These are phyloP conservation scores for Sabatieria punctata DNA, from an alignment of 2,888 invertebrate species.

Conservation along the genomic window DNA sequence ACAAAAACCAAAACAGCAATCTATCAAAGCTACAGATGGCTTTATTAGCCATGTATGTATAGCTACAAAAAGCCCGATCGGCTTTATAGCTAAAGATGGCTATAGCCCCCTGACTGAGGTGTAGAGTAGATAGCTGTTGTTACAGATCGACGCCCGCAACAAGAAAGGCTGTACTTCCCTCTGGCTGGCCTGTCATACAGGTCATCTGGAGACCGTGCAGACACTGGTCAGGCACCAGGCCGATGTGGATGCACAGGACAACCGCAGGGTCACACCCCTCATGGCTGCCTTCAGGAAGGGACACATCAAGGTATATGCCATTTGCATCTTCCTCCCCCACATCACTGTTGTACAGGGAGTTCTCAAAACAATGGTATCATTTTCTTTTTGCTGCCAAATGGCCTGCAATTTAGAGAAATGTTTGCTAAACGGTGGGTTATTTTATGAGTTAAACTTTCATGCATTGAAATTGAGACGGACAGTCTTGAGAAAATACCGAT, in stretches of 20 bases:
- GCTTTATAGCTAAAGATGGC: too few relatives aligned
- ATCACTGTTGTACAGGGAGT: neutral
- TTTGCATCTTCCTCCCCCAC: neutral
- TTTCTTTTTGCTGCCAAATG: neutral
- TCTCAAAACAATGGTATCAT: neutral
- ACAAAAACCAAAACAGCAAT: too few relatives aligned
- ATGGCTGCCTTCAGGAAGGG: conserved; percentile 98
- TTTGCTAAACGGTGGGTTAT: too few relatives aligned
- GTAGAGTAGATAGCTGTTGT: too few relatives aligned
- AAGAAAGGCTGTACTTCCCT: conserved; percentile 97
- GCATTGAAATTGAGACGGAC: too few relatives aligned
- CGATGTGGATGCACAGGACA: conserved; percentile 95
- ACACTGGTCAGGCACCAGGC: conserved; percentile 70
- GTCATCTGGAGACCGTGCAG: conserved; percentile 91
- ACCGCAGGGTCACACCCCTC: conserved; percentile 86
- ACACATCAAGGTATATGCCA: conserved; percentile 52
- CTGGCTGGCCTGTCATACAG: conserved; percentile 90
- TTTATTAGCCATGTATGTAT: too few relatives aligned
- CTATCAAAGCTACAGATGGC: too few relatives aligned
- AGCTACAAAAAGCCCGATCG: too few relatives aligned
- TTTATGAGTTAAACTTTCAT: too few relatives aligned
- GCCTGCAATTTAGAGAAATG: too few relatives aligned
- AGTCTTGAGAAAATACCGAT: too few relatives aligned
- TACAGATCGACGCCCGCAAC: conserved; percentile 84
- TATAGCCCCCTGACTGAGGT: too few relatives aligned